Conservation (phyloP, 2,797 vertebrate genomes). For the Danionella dracula region DNA sequence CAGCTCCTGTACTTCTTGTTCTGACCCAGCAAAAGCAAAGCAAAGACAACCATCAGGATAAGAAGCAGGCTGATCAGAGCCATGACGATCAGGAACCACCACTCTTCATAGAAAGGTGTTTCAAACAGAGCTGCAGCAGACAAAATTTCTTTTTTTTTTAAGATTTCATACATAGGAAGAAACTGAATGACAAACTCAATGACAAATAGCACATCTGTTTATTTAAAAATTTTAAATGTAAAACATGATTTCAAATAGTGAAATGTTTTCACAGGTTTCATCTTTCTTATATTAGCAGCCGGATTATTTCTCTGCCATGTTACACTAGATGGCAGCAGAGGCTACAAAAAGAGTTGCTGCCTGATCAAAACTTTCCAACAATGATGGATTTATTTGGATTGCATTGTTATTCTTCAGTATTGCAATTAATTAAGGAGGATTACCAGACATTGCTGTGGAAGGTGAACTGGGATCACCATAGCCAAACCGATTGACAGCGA, state of each 20-base stretch:
- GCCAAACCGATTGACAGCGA: slow-evolving; percentile 84
- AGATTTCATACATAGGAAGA: too few species aligned
- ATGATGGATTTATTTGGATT: too few species aligned
- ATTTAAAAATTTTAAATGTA: too few species aligned
- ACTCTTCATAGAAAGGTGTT: slow-evolving; percentile 88
- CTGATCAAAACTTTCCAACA: not conserved
- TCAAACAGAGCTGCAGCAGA: slow-evolving; percentile 74
- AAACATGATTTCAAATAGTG: too few species aligned
- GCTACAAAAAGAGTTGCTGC: not conserved
- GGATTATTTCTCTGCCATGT: not conserved
- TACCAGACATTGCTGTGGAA: slow-evolving; percentile 85
- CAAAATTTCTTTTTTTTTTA: too few species aligned
- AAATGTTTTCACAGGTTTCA: not conserved
- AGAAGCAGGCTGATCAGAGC: slow-evolving; percentile 84
- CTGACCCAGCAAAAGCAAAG: slow-evolving; percentile 82
- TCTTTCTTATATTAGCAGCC: not conserved
- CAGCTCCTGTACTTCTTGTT: slow-evolving; percentile 83
- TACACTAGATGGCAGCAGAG: slow-evolving; percentile 20
- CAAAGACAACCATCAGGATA: slow-evolving; percentile 81
- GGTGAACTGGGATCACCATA: slow-evolving; percentile 88
- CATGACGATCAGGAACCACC: slow-evolving; percentile 94
- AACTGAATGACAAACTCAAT: too few species aligned
- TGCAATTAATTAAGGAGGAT: slow-evolving; percentile 25
- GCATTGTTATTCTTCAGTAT: not conserved
- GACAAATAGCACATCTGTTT: too few species aligned